These are phyloP conservation scores for Sceliomorpha sp. DNA, from an alignment of 2,888 invertebrate genomes.

Conservation along the genomic window DNA sequence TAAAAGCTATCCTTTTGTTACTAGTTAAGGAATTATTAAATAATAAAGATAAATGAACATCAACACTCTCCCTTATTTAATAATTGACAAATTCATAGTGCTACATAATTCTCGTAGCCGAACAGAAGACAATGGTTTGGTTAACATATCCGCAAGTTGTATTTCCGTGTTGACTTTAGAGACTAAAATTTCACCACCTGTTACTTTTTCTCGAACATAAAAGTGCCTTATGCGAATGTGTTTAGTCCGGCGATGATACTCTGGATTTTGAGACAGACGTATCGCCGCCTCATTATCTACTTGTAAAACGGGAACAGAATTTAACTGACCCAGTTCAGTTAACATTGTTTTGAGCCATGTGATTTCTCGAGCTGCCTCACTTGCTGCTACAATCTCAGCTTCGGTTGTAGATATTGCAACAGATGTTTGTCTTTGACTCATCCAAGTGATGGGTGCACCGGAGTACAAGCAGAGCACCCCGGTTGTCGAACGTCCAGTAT, in stretches of 20 bases:
- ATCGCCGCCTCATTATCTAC: conserved; percentile 66
- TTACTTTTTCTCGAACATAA: conserved; percentile 63
- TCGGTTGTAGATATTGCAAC: conserved; percentile 62
- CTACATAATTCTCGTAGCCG: conserved; percentile 16
- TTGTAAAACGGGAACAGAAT: conserved; percentile 55
- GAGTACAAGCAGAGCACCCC: conserved; percentile 58
- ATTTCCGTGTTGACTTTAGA: conserved; percentile 58
- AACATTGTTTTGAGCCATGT: conserved; percentile 66
- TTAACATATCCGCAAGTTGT: conserved; percentile 64
- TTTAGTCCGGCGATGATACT: conserved; percentile 66
- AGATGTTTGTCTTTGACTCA: conserved; percentile 43
- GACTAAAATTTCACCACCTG: conserved; percentile 51
- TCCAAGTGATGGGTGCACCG: conserved; percentile 63
- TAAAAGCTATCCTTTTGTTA: no score
- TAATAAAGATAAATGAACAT: no score
- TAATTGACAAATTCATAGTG: conserved; percentile 15
- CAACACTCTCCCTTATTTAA: conserved; percentile 35
- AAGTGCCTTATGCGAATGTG: conserved; percentile 66
- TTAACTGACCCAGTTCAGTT: conserved; percentile 55
- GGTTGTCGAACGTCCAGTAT: conserved; percentile 66
- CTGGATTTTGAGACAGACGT: conserved; percentile 65
- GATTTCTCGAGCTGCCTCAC: conserved; percentile 62
- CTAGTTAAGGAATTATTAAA: no score
- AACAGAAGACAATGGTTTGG: conserved; percentile 56
- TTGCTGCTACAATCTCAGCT: conserved; percentile 69